Base-by-base conservation (phyloP, 2,888 invertebrate species). In the Listrodromus nycthemerus region DNA sequence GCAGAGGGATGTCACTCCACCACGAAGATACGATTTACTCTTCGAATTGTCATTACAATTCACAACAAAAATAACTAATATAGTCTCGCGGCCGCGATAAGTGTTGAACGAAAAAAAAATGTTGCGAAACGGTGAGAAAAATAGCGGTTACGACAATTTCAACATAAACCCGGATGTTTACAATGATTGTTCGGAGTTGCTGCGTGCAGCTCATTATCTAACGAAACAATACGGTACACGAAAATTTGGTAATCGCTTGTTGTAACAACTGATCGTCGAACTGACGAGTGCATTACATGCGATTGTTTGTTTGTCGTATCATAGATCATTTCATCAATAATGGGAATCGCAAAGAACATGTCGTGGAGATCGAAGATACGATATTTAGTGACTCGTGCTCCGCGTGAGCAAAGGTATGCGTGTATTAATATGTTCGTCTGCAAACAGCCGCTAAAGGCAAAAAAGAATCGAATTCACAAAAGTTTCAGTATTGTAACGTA, bases 291-390 rank as follows among this genome's bases (percentile, higher is more conserved):
- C 19, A 21, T 24, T 37, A 19, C 58, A 5, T 1, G 19, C 30
- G 10, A 13, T 48, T 7, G 16, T 30, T 19, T n/a, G 4, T 27
- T 7, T 19, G 27, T 73, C 27, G 73, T 27, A 19, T 63, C 2
- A 37, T 65, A 33, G 30, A 10, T 8, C 21, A 33, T 63, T 50
- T 33, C 21, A 10, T 37, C 4, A n/a, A 30, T 4, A n/a, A 37
- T 55, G 24, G 37, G 16, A 73, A 41, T 27, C 41, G n/a, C 10
- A 13, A 58, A 41, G n/a, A 45, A 30, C 6, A 81, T 80, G 84
- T 65, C 73, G 71, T 80, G 80, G 80, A 69, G 58, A 78, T 81
- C 70, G 33, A 78, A 82, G 50, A 55, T 63, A 37, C 61, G 70
- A 48, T 30, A 58, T 75, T 41, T 70, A 37, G 27, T 55, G 45